Evolutionary conservation across 2,797 vertebrate species (phyloP), one percentile per base, ranked within the genome.

Genomic region (Hippocampus kuda): DNA sequence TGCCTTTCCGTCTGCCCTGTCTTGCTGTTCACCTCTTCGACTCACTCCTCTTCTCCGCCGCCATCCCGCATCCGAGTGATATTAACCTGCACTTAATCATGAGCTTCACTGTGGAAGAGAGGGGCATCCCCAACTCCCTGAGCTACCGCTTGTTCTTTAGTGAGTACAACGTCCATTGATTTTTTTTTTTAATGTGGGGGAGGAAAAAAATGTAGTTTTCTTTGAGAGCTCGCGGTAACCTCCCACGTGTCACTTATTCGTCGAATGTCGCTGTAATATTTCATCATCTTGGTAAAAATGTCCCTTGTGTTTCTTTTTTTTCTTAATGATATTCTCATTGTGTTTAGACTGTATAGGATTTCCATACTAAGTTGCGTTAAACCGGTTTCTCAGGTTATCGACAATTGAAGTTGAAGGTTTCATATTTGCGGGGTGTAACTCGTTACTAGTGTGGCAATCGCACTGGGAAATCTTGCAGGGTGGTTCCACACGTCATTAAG

Each of bases 81-180:
- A 57, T 22, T 34, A 66, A n/a, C 66, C 12, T 30, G 18, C 46
- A 8, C 42, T 15, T 7, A 22, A 83, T 56, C 66, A 93, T 93
- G 92, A 90, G 85, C 63, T 97, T 90, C 88, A 86, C 88, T 12
- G 86, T 83, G 62, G 95, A 96, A 89, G 91, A 94, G 83, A 92
- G 94, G 54, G 94, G 93, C 0, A 89, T 88, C 66, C 92, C 84
- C 0, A 93, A 96, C 83, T 91, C 91, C 60, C 61, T 90, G 26
- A 91, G 82, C 75, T 97, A 94, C 73, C 92, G 94, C 13, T 60
- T 97, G 56, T 98, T 92, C 84, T 93, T 94, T 85, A 97, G 95
- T 98, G 87, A 96, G 96, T 95, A 71, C 1, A 57, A 26, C 38
- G 34, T 4, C 8, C 42, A 5, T 8, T 2, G 0, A 59, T 7